Base-by-base conservation (phyloP, 1,140 invertebrate genomes). In the Medauroidea extradentata region DNA sequence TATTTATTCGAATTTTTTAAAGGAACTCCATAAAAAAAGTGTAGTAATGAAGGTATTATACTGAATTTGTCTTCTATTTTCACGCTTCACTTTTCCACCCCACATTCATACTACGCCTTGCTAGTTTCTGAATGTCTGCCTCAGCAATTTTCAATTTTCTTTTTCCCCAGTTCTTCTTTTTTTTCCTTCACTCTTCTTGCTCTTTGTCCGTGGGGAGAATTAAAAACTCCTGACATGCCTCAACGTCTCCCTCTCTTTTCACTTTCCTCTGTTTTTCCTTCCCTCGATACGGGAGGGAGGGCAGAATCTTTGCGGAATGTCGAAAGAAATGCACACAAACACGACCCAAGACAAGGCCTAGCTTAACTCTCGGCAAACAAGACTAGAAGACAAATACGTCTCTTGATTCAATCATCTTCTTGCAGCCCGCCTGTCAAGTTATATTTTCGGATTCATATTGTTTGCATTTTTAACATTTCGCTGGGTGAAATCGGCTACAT, bases 111-210 rank as follows among this genome's bases (percentile, higher is more conserved):
- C 29, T 34, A 34, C 34, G 57, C 57, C 24, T 58, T 53, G 42
- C 58, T 60, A 48, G 39, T 41, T 60, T 29, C 58, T 9, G 42
- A 44, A 34, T 24, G 38, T 19, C 50, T 60, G 58, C 27, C 58
- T 60, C 58, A 54, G 58, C 58, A 60, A 60, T 60, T 60, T 60
- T 60, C 58, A 60, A 60, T 60, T 58, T 60, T 60, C 58, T 53
- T 60, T 43, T 56, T 48, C 24, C 48, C 50, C 39, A 21, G 19
- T 13, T 60, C 42, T 43, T 54, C 24, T 49, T 50, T 50, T 27
- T 18, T n/a, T 19, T 49, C 55, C 24, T 44, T 1, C 53, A 16
- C 38, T n/a, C 27, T 5, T 11, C 29, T 2, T 19, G n/a, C 23
- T 16, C 16, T 42, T 27, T 53, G 57, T 43, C 57, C 58, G 58